These are phyloP conservation scores for Cataglyphis cursor DNA, from an alignment of 2,888 invertebrate genomes.

Conservation along the genomic window DNA sequence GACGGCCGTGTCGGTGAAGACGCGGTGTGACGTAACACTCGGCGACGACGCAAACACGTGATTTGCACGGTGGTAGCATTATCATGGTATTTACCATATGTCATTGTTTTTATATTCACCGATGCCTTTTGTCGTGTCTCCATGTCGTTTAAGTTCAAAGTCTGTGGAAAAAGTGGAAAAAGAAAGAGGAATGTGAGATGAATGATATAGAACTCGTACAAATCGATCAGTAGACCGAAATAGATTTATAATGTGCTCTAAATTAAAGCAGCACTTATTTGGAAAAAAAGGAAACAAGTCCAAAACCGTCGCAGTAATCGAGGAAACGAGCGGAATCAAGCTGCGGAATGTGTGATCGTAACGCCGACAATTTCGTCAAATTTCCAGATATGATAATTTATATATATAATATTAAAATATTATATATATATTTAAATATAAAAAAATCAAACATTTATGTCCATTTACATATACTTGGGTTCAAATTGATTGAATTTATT, in stretches of 20 bases:
- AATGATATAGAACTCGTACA: neutral
- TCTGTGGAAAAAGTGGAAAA: neutral
- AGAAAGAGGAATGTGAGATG: neutral
- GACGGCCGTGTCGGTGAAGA: constrained; percentile 82
- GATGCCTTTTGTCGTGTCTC: neutral
- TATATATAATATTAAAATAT: too few relatives aligned
- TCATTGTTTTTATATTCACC: neutral
- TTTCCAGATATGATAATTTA: neutral
- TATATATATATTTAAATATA: neutral
- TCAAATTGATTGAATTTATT: neutral
- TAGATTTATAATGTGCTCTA: neutral
- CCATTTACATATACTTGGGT: neutral
- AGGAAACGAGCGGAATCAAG: neutral
- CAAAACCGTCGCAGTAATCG: neutral
- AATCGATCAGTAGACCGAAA: neutral
- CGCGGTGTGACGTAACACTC: constrained; percentile 82
- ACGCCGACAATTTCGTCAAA: neutral
- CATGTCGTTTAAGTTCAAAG: neutral
- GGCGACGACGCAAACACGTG: constrained; percentile 67
- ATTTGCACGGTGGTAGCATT: constrained; percentile 1
- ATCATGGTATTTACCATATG: constrained; percentile 31
- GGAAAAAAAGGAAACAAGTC: neutral
- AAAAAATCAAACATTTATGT: neutral
- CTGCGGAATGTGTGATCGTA: neutral
- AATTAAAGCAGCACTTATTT: constrained; percentile 7